A percentile compares a stretch with the other conserved stretches of the same genome.
These are phyloP conservation scores for Rhinopithecus roxellana DNA, from an alignment of 2,113 vertebrate species.

Conservation along the genomic window DNA sequence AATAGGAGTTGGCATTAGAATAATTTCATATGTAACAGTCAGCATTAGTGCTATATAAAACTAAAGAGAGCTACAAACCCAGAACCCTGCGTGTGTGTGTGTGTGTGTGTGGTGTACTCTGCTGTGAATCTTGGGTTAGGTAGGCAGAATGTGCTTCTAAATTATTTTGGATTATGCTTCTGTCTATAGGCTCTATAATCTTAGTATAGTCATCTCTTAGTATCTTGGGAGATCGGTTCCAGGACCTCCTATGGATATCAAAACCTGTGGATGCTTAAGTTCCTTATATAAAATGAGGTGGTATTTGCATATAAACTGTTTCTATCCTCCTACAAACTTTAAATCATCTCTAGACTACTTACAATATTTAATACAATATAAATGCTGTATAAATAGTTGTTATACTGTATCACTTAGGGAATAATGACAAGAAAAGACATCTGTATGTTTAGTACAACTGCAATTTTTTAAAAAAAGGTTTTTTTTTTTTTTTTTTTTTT, in stretches of 20 bases:
- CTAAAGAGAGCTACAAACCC: background rate
- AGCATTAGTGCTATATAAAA: background rate
- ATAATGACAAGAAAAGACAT: background rate
- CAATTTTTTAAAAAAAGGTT: background rate
- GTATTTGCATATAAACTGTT: background rate
- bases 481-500: too few relatives aligned
- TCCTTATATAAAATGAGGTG: background rate
- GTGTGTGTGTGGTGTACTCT: background rate
- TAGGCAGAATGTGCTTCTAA: background rate
- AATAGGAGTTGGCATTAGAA: background rate
- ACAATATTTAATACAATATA: background rate
- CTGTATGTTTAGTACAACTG: background rate
- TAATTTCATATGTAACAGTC: slow-evolving; percentile 14
- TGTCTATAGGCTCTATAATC: background rate
- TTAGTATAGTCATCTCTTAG: background rate
- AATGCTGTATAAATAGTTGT: background rate
- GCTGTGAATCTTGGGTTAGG: background rate
- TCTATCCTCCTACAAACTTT: background rate
- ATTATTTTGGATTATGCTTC: slow-evolving; percentile 34
- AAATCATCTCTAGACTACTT: background rate
- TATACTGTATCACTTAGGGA: background rate
- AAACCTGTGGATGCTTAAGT: background rate
- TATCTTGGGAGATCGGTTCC: background rate
- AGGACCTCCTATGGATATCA: background rate
- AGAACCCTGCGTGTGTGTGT: background rate